Conservation (phyloP, 2,113 vertebrate genomes). For the Chrysemys picta region DNA sequence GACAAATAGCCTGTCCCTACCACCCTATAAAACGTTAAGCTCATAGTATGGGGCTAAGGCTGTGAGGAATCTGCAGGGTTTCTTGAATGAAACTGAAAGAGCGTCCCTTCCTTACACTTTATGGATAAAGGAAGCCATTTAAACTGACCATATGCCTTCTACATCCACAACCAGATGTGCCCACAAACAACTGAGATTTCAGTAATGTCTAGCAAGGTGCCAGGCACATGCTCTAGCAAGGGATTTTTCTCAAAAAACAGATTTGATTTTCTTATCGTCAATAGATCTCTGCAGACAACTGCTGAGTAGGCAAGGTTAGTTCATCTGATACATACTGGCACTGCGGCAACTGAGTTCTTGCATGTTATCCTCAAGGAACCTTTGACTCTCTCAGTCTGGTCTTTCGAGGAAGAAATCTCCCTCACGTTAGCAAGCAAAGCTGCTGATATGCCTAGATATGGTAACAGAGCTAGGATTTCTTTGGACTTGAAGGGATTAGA, state of each 20-base stretch:
- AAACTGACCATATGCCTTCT: not conserved
- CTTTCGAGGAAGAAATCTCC: not conserved
- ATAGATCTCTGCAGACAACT: not conserved
- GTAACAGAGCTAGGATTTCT: not conserved
- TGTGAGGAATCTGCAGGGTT: not conserved
- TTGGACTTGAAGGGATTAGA: not conserved
- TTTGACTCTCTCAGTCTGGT: not conserved
- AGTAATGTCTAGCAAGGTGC: not conserved
- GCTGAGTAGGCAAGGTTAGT: not conserved
- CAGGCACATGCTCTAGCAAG: not conserved
- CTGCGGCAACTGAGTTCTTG: not conserved
- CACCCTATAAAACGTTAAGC: no score
- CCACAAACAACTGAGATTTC: not conserved
- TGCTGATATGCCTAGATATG: not conserved
- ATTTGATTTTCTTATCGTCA: not conserved
- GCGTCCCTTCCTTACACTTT: not conserved
- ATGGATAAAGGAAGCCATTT: not conserved
- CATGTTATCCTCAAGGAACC: not conserved
- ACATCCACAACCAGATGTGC: not conserved
- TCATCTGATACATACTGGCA: accelerated
- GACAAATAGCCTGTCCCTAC: no score
- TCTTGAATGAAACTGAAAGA: not conserved
- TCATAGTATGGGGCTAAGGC: not conserved
- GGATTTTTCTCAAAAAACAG: not conserved
- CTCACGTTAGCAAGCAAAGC: not conserved